Evolutionary conservation across 2,888 invertebrate genomes (phyloP), one percentile per base, ranked within the genome.

Genomic region (Lydus trimaculatus): DNA sequence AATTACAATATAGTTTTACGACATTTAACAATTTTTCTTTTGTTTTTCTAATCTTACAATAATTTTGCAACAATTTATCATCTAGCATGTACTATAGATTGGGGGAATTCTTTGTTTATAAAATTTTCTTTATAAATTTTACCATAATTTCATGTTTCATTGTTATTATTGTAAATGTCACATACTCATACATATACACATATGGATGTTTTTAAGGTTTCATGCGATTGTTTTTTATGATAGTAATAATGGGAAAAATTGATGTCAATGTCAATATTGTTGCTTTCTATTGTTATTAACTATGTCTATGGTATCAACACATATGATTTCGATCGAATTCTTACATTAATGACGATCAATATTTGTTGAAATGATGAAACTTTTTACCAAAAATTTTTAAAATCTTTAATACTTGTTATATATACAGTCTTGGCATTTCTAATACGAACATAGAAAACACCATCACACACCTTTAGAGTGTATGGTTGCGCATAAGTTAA

Each of bases 251-350:
- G n/a, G 20, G 48, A 9, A 48, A 43, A 28, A 56, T 56, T 56
- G 56, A 28, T 56, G 56, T 56, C 56, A 56, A 56, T 56, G 56
- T 28, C 56, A n/a, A 56, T n/a, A 56, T 56, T 56, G 13, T 56
- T 56, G 13, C 25, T 56, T 23, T 13, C 56, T 25, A 15, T 56
- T 56, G 15, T 56, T 25, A 13, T 11, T 28, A 13, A 56, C 1
- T 20, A 20, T 17, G 43, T 6, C 4, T 39, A 9, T 52, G 48
- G 15, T 36, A 36, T 4, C 4, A 36, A 13, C 8, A 43, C 43
- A 43, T n/a, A 13, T 17, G n/a, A 17, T 43, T n/a, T 43, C 7
- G 17, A n/a, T 43, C n/a, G 0, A 33, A 6, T 7, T 13, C 3
- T 36, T 13, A 36, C 11, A 17, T 43, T n/a, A 52, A 23, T 52